Conservation (phyloP, 2,113 vertebrate genomes). For the Alces alces region DNA sequence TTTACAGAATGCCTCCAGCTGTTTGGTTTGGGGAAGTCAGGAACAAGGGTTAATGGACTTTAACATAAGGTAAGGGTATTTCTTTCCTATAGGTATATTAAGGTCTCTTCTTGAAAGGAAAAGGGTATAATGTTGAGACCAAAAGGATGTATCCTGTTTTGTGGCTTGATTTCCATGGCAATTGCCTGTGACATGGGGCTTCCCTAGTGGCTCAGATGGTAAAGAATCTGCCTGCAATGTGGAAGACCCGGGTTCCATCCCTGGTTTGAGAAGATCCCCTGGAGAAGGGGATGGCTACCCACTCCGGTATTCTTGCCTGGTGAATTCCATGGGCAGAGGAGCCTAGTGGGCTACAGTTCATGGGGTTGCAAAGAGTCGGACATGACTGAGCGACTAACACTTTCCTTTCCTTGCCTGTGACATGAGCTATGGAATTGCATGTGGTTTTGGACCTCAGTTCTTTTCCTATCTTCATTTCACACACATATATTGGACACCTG, state of each 20-base stretch:
- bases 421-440: neutral
- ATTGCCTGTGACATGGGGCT: neutral
- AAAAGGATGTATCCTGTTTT: neutral
- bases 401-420: neutral
- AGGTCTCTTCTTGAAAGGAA: neutral
- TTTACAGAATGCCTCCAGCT: neutral
- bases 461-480: neutral
- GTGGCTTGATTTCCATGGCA: neutral
- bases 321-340: neutral
- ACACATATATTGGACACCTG: neutral
- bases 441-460: neutral
- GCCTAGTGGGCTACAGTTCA: neutral
- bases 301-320: neutral
- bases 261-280: neutral
- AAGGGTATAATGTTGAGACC: neutral
- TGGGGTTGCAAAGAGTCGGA: neutral
- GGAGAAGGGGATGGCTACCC: neutral
- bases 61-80: neutral
- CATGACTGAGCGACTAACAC: neutral
- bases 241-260: neutral
- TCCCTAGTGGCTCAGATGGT: neutral
- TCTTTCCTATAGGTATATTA: neutral
- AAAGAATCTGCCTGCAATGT: neutral
- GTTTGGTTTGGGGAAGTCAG: neutral
- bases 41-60: neutral